Conservation (phyloP, 2,797 vertebrate species). For the Enteromius anoplus region DNA sequence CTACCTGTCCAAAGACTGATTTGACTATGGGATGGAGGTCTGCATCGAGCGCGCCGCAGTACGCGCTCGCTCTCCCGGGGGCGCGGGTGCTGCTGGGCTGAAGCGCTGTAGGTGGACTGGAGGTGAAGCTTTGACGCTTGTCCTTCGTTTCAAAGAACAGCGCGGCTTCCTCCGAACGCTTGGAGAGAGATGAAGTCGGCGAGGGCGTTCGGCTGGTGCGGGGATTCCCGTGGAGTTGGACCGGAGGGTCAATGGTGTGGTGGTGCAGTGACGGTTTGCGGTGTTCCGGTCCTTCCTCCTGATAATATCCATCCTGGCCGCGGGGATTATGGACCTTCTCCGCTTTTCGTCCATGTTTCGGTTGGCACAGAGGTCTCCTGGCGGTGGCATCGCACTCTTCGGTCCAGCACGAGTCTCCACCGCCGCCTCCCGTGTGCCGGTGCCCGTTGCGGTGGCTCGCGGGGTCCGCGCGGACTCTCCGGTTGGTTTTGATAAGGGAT, state of each 20-base stretch:
- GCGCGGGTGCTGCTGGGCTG: constrained; percentile 65
- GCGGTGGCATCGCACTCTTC: constrained; percentile 85
- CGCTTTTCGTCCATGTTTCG: constrained; percentile 70
- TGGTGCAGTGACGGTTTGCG: constrained; percentile 43
- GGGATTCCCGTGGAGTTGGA: constrained; percentile 58
- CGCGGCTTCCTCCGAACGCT: constrained; percentile 72
- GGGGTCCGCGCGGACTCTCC: constrained; percentile 69
- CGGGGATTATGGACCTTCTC: constrained; percentile 62
- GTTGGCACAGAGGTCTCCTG: constrained; percentile 90
- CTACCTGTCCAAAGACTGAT: constrained; percentile 89
- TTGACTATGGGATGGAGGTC: constrained; percentile 86
- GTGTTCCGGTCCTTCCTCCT: constrained; percentile 65
- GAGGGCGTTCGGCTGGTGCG: constrained; percentile 67
- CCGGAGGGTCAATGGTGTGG: constrained; percentile 55
- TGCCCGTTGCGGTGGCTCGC: constrained; percentile 67
- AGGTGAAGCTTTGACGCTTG: constrained; percentile 70
- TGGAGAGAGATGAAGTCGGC: constrained; percentile 68
- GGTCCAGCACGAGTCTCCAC: constrained; percentile 68
- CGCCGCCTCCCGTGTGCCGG: constrained; percentile 57
- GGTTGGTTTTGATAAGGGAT: constrained; percentile 79
- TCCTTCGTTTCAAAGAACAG: constrained; percentile 75
- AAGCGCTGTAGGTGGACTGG: constrained; percentile 61
- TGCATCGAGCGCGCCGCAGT: constrained; percentile 71
- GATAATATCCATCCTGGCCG: constrained; percentile 69
- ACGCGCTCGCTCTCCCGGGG: constrained; percentile 64